Evolutionary conservation across 2,888 invertebrate species (phyloP), one percentile per base, ranked within the genome.

Genomic region (Tribolium freemani): DNA sequence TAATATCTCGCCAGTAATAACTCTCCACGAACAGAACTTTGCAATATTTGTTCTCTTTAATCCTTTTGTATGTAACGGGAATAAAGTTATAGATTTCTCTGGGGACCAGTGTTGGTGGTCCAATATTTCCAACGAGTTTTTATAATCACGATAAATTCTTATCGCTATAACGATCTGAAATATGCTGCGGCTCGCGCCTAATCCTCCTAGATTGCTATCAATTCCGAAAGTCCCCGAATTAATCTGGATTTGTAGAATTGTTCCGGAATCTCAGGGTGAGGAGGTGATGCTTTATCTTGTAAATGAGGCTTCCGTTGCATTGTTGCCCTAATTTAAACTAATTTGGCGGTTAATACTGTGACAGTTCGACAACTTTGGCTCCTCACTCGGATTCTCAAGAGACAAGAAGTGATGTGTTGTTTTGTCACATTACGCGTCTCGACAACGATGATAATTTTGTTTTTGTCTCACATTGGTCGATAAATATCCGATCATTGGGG

Each of bases 211-310:
- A 68, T 68, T 50, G 68, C 68, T 57, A 68, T 68, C 68, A 68
- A 58, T 68, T 68, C 50, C n/a, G 31, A 26, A 57, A 68, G 48
- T 57, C 56, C 48, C 11, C 57, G 50, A 68, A 68, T 68, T 68
- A 68, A 68, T 68, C 68, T 58, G 50, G 68, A 68, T 68, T 68
- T 68, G 68, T 38, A 68, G 57, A 58, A 58, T 30, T 38, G 56
- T 45, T 54, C 45, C 45, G 64, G 54, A 64, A 16, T 63, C 16
- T 26, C 13, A 48, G 63, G 16, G 63, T 51, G 63, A 30, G 63
- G 63, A 60, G 31, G 50, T 53, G 63, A 50, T 45, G 64, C 64
- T 64, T 64, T 64, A 64, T 64, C 64, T 64, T 64, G 64, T 64
- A 64, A 64, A 64, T 54, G 53, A 64, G 64, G 45, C 54, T 54